Evolutionary conservation across 2,797 vertebrate genomes (phyloP).

Genomic region (Enteromius thamalakanensis): DNA sequence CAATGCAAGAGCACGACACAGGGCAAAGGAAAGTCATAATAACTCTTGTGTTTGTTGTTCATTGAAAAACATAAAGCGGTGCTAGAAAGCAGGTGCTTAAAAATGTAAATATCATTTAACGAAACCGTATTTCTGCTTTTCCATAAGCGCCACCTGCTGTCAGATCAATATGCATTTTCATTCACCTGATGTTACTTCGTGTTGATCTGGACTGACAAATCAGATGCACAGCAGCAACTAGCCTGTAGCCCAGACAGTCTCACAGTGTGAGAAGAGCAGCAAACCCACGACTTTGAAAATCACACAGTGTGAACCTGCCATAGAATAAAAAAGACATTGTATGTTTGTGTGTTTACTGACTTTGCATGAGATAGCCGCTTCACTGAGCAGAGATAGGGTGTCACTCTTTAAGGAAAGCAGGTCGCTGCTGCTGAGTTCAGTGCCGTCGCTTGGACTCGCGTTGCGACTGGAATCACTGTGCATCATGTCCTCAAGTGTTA

Average conservation of each 20-base stretch:
- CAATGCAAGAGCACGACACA: neutral
- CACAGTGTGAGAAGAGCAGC: neutral
- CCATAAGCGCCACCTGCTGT: neutral
- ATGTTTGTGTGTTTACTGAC: slow-evolving; percentile 60
- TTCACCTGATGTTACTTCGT: neutral
- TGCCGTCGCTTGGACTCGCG: slow-evolving; percentile 49
- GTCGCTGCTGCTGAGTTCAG: slow-evolving; percentile 63
- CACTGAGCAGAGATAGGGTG: slow-evolving; percentile 65
- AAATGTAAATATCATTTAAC: neutral
- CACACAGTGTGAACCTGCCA: neutral
- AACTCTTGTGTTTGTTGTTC: neutral
- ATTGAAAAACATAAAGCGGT: neutral
- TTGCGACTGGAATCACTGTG: slow-evolving; percentile 19
- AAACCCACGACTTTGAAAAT: neutral
- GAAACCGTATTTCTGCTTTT: neutral
- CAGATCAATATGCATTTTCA: neutral
- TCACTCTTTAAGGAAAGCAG: slow-evolving; percentile 67
- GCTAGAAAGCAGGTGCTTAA: neutral
- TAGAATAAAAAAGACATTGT: neutral
- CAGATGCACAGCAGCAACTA: neutral
- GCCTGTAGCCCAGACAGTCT: neutral
- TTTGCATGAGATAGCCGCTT: slow-evolving; percentile 60
- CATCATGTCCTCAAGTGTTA: slow-evolving; percentile 36
- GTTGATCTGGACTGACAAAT: neutral
- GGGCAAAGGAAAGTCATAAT: neutral